Base-by-base conservation (phyloP, 2,888 invertebrate genomes). In the Vannuccia rotundouncinata region DNA sequence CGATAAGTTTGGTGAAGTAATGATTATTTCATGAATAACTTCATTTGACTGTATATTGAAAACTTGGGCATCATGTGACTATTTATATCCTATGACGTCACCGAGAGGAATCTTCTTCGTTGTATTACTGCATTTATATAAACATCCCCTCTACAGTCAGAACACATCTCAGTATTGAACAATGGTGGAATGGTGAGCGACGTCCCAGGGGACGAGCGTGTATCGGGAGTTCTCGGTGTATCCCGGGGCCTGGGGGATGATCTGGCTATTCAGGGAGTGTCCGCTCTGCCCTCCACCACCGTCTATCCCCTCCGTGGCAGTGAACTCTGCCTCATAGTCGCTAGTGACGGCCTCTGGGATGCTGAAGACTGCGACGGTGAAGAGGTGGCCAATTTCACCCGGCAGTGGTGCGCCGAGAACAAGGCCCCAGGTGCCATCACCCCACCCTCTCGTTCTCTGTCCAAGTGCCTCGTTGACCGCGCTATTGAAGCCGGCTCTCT, bases 201-300 rank as follows among this genome's bases (percentile, higher is more conserved):
- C 31, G 27, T 31, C 13, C 31, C 31, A 1, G 45, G 45, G 27
- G 77, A 77, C n/a, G 77, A 77, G 31, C 45, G 78, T 27, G 78
- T 78, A 29, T 29, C 28, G 28, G 79, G 79, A 22, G 17, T 79
- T 17, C 31, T 79, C 28, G 79, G 30, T 1, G 76, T 79, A 2
- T 77, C 79, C 10, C 78, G 79, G 13, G 74, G 76, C 2, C n/a
- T 79, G 2, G 79, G 79, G 1, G 79, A 79, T 29, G 76, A 78
- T 31, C 29, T 27, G 29, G 59, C 28, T 59, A 78, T 78, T 78
- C 78, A 22, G 17, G 76, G 76, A 27, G 76, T 78, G 29, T 79
- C 77, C 31, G 10, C 29, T 2, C 28, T 79, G 17, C 79, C 79
- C 5, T 79, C 78, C 25, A 80, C 74, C 28, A 79, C 79, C n/a